Base-by-base conservation (phyloP, 2,888 invertebrate genomes). In the Craniophora ligustri region DNA sequence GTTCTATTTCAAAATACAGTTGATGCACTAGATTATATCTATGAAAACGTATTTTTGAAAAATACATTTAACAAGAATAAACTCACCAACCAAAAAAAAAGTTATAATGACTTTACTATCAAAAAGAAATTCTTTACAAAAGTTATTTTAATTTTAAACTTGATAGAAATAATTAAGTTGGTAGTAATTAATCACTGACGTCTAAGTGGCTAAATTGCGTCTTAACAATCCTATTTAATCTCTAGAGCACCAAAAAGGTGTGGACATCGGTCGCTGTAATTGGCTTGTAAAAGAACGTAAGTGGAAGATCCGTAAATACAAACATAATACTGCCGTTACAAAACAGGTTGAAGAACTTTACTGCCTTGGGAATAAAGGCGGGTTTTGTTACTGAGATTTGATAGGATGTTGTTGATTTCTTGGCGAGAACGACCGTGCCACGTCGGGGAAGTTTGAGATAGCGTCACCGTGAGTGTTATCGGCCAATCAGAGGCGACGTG, bases 251-350 rank as follows among this genome's bases (percentile, higher is more conserved):
- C 72, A 67, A 66, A 75, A 72, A 73, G 65, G 62, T 75, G 78
- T 64, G 63, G 65, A 73, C 62, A 64, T 62, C 55, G 76, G 50
- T 55, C 66, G 53, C 57, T 54, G 57, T 75, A 75, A 75, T 78
- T 75, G 78, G 36, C 70, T 59, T 71, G 76, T 75, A 75, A 75
- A 75, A 75, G 71, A 73, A 75, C 71, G 71, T 75, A 69, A 75
- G 75, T 77, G 59, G 57, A 54, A 62, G 59, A 72, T 55, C 50
- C 55, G 41, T 60, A 36, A 38, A 23, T n/a, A 18, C 62, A 45
- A 62, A 59, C 19, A 40, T 45, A 38, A 13, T 50, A 18, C 7
- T 49, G 19, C 47, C 5, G 19, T 14, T 49, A 7, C 0, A 13
- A 38, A 50, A 56, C 8, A 7, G 16, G 5, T 41, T 13, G 3